Conservation (phyloP, 92 coral and sea anemone species). For the Blastomussa wellsi region DNA sequence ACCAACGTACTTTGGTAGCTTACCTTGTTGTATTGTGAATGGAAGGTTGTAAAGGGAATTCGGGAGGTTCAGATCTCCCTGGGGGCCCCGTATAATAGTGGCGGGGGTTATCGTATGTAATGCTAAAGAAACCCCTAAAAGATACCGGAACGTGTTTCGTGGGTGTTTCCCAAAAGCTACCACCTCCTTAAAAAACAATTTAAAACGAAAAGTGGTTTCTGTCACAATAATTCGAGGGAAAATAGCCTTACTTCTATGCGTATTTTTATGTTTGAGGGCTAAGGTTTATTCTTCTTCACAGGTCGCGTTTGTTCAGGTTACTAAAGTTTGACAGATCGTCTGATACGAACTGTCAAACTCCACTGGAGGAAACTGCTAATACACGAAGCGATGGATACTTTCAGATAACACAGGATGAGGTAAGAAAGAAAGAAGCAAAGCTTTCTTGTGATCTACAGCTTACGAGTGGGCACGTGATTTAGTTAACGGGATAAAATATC, state of each 20-base stretch:
- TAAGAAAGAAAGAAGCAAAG: constrained; percentile 5
- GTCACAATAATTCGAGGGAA: background rate
- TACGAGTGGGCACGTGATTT: no score
- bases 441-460: background rate
- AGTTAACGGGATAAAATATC: no score
- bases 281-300: constrained; percentile 14
- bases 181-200: background rate
- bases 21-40: background rate
- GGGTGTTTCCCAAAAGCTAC: background rate
- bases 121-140: background rate
- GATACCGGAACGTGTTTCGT: background rate
- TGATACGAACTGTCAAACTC: constrained; percentile 14
- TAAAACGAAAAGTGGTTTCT: background rate
- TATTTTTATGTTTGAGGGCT: background rate
- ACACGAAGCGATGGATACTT: constrained; percentile 44
- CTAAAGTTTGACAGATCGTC: constrained; percentile 45
- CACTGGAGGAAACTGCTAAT: constrained; percentile 7
- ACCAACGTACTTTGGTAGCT: background rate
- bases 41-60: background rate
- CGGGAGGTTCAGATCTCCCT: no score
- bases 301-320: constrained; percentile 53
- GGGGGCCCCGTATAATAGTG: no score
- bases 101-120: no score
- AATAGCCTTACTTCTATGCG: background rate
- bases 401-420: constrained; percentile 65